Evolutionary conservation across 2,113 vertebrate genomes (phyloP).

Genomic region (Strigops habroptila): DNA sequence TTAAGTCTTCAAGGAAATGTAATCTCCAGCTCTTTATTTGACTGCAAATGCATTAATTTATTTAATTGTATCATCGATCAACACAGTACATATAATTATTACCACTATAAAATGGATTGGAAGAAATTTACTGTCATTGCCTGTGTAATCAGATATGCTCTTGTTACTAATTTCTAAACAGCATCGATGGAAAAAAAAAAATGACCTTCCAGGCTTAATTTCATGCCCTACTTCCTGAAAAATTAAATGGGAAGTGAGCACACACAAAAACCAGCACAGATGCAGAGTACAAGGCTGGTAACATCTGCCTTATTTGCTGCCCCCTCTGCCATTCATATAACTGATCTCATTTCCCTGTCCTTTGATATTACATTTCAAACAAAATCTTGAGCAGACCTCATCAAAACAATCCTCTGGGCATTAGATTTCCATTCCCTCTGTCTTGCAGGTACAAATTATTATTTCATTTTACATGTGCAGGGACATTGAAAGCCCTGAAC

Average conservation of each 20-base stretch:
- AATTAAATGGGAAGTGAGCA: conserved; percentile 11
- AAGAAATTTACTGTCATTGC: conserved; percentile 8
- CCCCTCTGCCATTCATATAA: conserved; percentile 7
- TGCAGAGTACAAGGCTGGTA: neutral
- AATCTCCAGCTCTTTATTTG: conserved; percentile 50
- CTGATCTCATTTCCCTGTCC: conserved; percentile 33
- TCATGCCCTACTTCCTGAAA: conserved; percentile 53
- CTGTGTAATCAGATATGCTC: conserved; percentile 35
- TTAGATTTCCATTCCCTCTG: conserved; percentile 15
- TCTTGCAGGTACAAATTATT: conserved; percentile 59
- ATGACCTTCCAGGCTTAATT: conserved; percentile 52
- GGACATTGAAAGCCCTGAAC: conserved; percentile 11
- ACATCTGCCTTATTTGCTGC: conserved; percentile 40
- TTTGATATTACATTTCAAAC: conserved; percentile 57
- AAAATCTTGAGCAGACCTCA: conserved; percentile 58
- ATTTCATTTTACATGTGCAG: conserved; percentile 52
- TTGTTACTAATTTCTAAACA: conserved; percentile 41
- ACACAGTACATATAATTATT: conserved; percentile 32
- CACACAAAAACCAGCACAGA: neutral
- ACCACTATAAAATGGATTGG: neutral
- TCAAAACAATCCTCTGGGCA: conserved; percentile 41
- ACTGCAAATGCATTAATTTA: conserved; percentile 50
- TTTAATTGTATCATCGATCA: conserved; percentile 56
- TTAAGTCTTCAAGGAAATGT: conserved; percentile 61
- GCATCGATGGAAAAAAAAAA: neutral